Percentiles rank a stretch among this genome's conserved stretches.
phyloP scores from a whole-genome alignment of 2,113 vertebrate species.

The Notarius lentiginosus region DNA sequence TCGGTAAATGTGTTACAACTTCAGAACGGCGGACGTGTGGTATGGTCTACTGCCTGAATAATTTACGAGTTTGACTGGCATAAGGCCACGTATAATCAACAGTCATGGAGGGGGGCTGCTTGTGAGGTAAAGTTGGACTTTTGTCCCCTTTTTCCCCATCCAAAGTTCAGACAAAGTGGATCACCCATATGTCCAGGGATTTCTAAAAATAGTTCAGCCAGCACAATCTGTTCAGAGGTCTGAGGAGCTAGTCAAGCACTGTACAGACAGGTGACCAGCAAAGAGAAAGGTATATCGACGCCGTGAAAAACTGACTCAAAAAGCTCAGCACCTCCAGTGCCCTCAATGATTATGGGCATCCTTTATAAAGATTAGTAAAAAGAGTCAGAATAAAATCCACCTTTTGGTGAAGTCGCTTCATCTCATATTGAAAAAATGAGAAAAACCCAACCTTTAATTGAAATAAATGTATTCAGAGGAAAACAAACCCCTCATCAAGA shows the following conservation, averaged over 20 bases:
- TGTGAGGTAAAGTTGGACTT: background rate
- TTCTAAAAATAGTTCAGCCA: constrained; percentile 65
- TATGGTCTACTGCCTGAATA: background rate
- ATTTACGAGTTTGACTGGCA: background rate
- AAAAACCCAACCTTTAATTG: too few relatives aligned
- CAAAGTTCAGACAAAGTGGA: constrained; percentile 58
- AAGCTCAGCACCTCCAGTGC: background rate
- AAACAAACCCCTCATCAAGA: too few relatives aligned
- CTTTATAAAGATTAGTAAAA: too few relatives aligned
- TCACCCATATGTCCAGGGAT: constrained; percentile 47
- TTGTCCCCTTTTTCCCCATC: constrained; percentile 35
- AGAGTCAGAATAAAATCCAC: too few relatives aligned
- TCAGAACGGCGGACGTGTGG: background rate
- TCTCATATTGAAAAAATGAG: too few relatives aligned
- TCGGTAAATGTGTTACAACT: background rate
- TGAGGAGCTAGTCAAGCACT: constrained; percentile 45
- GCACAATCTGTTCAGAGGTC: constrained; percentile 40
- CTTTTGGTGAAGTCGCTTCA: too few relatives aligned
- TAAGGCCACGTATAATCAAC: constrained; percentile 9
- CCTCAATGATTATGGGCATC: too few relatives aligned
- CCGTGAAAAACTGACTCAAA: background rate
- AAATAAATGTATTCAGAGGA: too few relatives aligned
- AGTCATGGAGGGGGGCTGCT: constrained; percentile 15
- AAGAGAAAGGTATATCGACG: background rate
- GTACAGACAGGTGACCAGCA: constrained; percentile 24